A percentile compares a stretch with the other conserved stretches of the same genome.
Evolutionary conservation across 2,797 vertebrate species (phyloP).

Genomic region (Anas georgica): DNA sequence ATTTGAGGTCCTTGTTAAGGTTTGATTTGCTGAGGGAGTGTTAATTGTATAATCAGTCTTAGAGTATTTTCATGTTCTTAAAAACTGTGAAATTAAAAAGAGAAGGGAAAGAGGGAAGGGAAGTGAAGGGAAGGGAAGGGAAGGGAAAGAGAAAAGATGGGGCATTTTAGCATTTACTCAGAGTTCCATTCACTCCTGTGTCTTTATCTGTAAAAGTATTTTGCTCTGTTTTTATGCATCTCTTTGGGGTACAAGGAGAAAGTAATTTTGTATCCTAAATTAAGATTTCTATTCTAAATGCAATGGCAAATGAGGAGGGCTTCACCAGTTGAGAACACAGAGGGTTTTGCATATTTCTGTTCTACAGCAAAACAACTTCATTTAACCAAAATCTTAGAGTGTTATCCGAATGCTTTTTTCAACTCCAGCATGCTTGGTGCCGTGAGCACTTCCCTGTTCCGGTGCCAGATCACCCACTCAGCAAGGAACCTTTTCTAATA

Average conservation of each 20-base stretch:
- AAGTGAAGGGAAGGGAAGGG: no score
- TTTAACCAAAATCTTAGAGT: no score
- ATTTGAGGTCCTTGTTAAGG: background rate
- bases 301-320: background rate
- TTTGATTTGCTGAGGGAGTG: background rate
- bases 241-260: background rate
- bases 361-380: background rate
- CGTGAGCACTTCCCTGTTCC: background rate
- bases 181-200: background rate
- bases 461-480: no score
- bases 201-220: background rate
- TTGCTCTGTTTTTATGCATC: background rate
- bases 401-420: background rate
- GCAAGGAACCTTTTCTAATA: no score
- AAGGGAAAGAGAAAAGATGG: no score
- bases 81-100: background rate
- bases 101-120: no score
- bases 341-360: background rate
- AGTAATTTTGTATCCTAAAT: background rate
- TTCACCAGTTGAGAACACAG: background rate
- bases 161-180: background rate
- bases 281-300: background rate
- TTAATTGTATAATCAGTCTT: background rate
- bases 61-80: background rate
- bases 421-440: background rate